phyloP scores from a whole-genome alignment of 2,113 vertebrate species.

The Periophthalmodon schlosseri region DNA sequence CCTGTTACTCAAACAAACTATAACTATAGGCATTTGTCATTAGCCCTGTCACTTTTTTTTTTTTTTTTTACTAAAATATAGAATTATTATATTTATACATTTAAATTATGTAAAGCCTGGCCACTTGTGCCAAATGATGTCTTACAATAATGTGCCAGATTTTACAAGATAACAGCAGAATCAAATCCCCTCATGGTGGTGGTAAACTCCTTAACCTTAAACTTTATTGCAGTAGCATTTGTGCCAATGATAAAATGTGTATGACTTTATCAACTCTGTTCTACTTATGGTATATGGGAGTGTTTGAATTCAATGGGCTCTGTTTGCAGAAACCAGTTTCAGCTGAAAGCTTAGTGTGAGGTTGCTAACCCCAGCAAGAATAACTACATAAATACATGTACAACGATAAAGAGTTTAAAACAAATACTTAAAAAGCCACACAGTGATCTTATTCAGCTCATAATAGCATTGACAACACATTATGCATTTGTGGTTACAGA shows the following conservation, averaged over 20 bases:
- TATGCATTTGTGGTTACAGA: background rate
- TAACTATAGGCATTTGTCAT: slow-evolving; percentile 9
- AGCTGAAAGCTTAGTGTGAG: slow-evolving; percentile 36
- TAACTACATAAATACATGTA: slow-evolving; percentile 34
- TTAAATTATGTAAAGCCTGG: background rate
- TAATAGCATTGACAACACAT: too few relatives aligned
- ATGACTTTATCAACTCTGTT: background rate
- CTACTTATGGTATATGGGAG: slow-evolving; percentile 13
- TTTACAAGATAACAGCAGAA: background rate
- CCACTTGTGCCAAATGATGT: background rate
- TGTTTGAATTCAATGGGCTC: slow-evolving; percentile 50
- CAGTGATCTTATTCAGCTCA: background rate
- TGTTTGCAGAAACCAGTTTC: slow-evolving; percentile 65
- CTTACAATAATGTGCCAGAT: background rate
- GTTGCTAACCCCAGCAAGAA: background rate
- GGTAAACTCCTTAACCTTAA: background rate
- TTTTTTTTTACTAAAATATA: too few relatives aligned
- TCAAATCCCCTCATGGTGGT: background rate
- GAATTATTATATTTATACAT: too few relatives aligned
- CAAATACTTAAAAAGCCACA: background rate
- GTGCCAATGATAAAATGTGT: slow-evolving; percentile 6
- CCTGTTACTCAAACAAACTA: slow-evolving; percentile 12
- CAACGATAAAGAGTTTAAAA: slow-evolving; percentile 11
- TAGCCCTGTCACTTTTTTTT: slow-evolving; percentile 35
- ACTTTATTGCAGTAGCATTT: background rate